Percentiles rank a stretch among this genome's conserved stretches.
phyloP scores from a whole-genome alignment of 2,113 vertebrate genomes.

The Galbula dea region DNA sequence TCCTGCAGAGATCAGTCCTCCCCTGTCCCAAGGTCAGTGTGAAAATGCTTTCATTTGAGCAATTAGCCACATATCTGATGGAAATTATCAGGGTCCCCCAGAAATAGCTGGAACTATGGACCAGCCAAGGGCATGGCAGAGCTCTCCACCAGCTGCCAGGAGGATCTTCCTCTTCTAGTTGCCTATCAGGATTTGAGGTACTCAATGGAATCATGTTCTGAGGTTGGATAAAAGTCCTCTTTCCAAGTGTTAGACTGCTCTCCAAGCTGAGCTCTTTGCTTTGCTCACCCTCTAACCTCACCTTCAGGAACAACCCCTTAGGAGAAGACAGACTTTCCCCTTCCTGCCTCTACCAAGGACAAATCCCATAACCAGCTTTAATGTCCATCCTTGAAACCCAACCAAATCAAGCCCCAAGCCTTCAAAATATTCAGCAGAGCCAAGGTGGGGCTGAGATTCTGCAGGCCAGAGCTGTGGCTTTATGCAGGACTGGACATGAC shows the following conservation, averaged over 20 bases:
- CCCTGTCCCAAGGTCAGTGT: neutral
- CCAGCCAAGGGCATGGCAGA: neutral
- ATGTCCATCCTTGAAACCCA: neutral
- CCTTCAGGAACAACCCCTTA: neutral
- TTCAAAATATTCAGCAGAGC: slow-evolving; percentile 42
- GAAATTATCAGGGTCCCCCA: neutral
- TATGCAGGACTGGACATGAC: slow-evolving; percentile 60
- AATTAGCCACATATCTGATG: neutral
- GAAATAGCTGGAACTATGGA: neutral
- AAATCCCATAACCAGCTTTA: neutral
- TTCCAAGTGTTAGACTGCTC: neutral
- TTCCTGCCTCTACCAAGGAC: neutral
- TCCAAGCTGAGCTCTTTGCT: neutral
- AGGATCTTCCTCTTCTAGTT: neutral
- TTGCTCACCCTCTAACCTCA: neutral
- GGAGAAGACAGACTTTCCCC: neutral
- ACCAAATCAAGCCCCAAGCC: neutral
- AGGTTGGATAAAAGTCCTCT: neutral
- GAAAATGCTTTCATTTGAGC: neutral
- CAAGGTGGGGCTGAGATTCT: neutral
- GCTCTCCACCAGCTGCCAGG: neutral
- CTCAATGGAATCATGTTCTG: neutral
- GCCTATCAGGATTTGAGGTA: neutral
- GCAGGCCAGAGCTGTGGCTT: slow-evolving; percentile 45
- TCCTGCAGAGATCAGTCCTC: neutral